Conservation (phyloP, 2,888 invertebrate genomes). For the Polymixis lichenea region DNA sequence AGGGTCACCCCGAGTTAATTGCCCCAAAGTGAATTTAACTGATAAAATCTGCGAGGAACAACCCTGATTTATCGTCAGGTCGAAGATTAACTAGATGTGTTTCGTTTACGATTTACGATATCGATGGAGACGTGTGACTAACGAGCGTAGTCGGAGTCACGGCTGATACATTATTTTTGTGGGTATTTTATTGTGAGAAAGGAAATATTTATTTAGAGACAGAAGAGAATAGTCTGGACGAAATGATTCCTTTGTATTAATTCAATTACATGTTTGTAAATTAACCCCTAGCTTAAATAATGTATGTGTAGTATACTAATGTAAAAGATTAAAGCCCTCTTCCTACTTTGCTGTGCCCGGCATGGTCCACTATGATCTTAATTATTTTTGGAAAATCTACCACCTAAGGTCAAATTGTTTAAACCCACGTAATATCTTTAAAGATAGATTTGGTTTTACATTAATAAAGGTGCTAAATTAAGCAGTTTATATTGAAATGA, state of each 20-base stretch:
- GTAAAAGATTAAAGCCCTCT: neutral
- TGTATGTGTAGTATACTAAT: neutral
- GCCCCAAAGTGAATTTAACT: slow-evolving; percentile 74
- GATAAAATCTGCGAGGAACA: slow-evolving; percentile 73
- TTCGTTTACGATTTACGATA: slow-evolving; percentile 57
- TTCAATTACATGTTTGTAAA: neutral
- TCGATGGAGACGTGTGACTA: slow-evolving; percentile 44
- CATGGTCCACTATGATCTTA: neutral
- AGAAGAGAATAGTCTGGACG: neutral
- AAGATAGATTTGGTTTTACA: neutral
- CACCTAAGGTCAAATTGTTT: neutral
- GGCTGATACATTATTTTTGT: slow-evolving; percentile 6
- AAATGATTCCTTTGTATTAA: neutral
- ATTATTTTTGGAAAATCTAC: neutral
- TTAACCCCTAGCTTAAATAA: neutral
- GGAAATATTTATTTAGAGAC: neutral
- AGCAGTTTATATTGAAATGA: slow-evolving; percentile 31
- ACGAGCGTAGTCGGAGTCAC: slow-evolving; percentile 17
- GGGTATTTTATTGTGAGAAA: slow-evolving; percentile 16
- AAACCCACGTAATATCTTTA: neutral
- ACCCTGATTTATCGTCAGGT: slow-evolving; percentile 69
- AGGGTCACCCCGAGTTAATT: slow-evolving; percentile 66
- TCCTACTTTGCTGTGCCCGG: neutral
- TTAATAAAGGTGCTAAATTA: neutral
- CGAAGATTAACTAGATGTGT: slow-evolving; percentile 65